Base-by-base conservation (phyloP, 2,113 vertebrate species). In the Philantomba maxwellii region DNA sequence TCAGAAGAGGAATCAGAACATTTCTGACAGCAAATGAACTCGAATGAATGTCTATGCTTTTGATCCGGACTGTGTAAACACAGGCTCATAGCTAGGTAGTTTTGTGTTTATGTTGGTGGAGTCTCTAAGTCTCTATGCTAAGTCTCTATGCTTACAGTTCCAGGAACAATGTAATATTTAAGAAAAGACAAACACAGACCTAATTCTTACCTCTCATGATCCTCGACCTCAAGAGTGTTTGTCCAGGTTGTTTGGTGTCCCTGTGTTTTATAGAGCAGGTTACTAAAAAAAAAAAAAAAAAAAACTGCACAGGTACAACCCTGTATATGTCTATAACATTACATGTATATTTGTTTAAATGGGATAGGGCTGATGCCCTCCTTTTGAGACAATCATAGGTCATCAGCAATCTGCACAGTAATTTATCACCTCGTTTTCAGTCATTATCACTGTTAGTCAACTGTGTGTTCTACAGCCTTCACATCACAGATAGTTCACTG, bases 51-150 rank as follows among this genome's bases (percentile, higher is more conserved):
- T 90, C 96, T 97, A 30, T 86, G 94, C 94, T 95, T 98, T 98
- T 97, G 97, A 97, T 97, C 96, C 3, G 0, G 66, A 57, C 92
- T 97, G 51, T 97, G 93, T 96, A 96, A 97, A 97, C 94, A 97
- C 85, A 89, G 91, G 81, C 97, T 96, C 88, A 55, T 88, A 97
- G 96, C 96, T 88, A 97, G 97, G 97, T 98, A 95, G 95, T 78
- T 95, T 91, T 82, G 73, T 98, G 98, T 97, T 98, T 97, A 98
- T 95, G 92, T 93, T 98, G 98, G 97, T 98, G 97, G 97, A 97
- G 97, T 83, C 95, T 86, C 94, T 91, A 82, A 89, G 39, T 39
- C 39, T 39, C 39, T 39, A 39, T 39, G 39, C 39, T 39, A 39
- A 39, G 39, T 39, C 39, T 39, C 39, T 95, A 88, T 96, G 95